phyloP scores from a whole-genome alignment of 2,888 invertebrate species.

The Hirtodrosophila trivittata region DNA sequence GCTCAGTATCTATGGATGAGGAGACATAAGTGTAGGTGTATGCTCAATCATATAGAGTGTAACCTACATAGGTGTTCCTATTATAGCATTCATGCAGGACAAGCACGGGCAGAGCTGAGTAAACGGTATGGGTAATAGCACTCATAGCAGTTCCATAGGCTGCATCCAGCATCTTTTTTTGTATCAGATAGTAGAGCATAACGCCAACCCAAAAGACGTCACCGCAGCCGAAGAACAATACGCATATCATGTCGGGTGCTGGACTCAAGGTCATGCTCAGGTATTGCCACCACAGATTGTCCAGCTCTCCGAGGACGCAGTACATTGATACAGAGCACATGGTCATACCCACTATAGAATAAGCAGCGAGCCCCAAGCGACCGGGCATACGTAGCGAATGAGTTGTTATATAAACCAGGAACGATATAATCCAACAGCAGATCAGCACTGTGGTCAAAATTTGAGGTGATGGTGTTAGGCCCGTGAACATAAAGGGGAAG shows the following conservation, averaged over 20 bases:
- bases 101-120: constrained; percentile 32
- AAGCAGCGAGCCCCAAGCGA: neutral
- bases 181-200: constrained; percentile 25
- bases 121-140: constrained; percentile 24
- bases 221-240: constrained; percentile 34
- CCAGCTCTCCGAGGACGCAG: constrained; percentile 9
- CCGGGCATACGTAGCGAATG: constrained; percentile 31
- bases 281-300: constrained; percentile 55
- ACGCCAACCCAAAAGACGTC: constrained; percentile 7
- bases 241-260: constrained; percentile 21
- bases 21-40: too few species aligned
- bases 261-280: constrained; percentile 21
- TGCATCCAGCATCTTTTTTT: constrained; percentile 9
- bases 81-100: constrained; percentile 35
- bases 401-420: constrained; percentile 26
- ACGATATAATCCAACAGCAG: constrained; percentile 21
- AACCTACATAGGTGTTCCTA: constrained; percentile 16
- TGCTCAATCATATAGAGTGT: neutral
- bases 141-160: constrained; percentile 50
- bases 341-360: constrained; percentile 15
- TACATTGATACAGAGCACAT: constrained; percentile 18
- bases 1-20: constrained; percentile 24
- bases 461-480: neutral
- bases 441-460: neutral
- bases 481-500: constrained; percentile 29